Evolutionary conservation across 2,888 invertebrate genomes (phyloP).

Genomic region (Lapara coniferarum): DNA sequence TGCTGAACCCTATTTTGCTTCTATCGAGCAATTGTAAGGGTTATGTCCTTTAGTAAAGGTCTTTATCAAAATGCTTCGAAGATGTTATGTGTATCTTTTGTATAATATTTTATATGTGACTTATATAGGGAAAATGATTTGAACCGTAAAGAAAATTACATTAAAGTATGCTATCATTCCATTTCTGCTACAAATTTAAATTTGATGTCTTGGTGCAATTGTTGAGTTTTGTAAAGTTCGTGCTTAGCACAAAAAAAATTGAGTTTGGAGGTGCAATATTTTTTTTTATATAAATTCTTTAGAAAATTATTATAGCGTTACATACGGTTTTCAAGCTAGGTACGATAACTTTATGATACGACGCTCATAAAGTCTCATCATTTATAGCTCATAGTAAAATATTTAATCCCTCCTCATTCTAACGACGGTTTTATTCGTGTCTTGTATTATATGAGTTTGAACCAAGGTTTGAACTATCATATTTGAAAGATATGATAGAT

Average conservation of each 20-base stretch:
- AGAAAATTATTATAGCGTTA: background rate
- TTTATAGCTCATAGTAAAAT: slow-evolving; percentile 49
- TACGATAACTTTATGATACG: slow-evolving; percentile 32
- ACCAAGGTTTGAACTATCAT: slow-evolving; percentile 1
- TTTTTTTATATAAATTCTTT: background rate
- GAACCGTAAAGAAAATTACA: too few relatives aligned
- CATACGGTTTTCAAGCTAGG: background rate
- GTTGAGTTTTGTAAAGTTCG: too few relatives aligned
- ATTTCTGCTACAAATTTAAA: too few relatives aligned
- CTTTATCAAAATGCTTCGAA: too few relatives aligned
- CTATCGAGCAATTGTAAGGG: too few relatives aligned
- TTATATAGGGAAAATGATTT: too few relatives aligned
- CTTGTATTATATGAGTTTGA: background rate
- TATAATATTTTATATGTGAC: too few relatives aligned
- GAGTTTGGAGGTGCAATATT: too few relatives aligned
- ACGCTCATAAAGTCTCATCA: slow-evolving; percentile 41
- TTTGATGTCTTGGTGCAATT: too few relatives aligned
- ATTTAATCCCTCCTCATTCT: slow-evolving; percentile 27
- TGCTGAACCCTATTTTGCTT: background rate
- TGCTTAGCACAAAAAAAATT: background rate
- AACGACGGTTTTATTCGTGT: background rate
- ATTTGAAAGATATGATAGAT: background rate
- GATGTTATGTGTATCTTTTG: too few relatives aligned
- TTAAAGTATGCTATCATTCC: too few relatives aligned
- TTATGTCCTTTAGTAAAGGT: too few relatives aligned